These are phyloP conservation scores for Cygnus olor DNA, from an alignment of 2,797 vertebrate species.

Conservation along the genomic window DNA sequence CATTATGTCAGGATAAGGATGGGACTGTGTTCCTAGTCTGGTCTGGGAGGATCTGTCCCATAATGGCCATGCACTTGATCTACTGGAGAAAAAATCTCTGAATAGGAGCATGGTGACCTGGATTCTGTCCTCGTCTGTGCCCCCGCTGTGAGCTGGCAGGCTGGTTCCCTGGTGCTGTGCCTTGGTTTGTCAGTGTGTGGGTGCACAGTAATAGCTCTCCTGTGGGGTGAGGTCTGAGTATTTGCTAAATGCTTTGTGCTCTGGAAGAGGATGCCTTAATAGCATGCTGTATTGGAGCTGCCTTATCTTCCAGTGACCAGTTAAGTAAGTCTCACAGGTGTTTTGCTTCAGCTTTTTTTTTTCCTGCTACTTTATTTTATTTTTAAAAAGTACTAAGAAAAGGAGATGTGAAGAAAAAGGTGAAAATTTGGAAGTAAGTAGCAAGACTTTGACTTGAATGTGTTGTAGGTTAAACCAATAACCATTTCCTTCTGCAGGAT, in stretches of 20 bases:
- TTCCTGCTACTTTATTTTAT: not conserved
- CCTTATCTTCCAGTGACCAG: not conserved
- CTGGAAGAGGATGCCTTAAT: not conserved
- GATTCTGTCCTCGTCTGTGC: not conserved
- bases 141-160: accelerated
- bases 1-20: not conserved
- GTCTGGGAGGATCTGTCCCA: not conserved
- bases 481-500: not conserved
- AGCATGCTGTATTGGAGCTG: not conserved
- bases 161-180: not conserved
- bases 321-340: not conserved
- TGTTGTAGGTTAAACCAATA: not conserved
- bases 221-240: not conserved
- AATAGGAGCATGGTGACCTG: not conserved
- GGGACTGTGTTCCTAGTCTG: not conserved
- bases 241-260: not conserved
- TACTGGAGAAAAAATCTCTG: not conserved
- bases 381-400: not conserved
- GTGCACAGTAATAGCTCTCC: not conserved
- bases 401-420: not conserved
- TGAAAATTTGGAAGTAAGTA: not conserved
- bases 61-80: not conserved
- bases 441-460: not conserved
- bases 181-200: not conserved
- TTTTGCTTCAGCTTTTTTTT: not conserved